Conservation (phyloP, 2,797 vertebrate genomes). For the Alcedo quadribrachys region DNA sequence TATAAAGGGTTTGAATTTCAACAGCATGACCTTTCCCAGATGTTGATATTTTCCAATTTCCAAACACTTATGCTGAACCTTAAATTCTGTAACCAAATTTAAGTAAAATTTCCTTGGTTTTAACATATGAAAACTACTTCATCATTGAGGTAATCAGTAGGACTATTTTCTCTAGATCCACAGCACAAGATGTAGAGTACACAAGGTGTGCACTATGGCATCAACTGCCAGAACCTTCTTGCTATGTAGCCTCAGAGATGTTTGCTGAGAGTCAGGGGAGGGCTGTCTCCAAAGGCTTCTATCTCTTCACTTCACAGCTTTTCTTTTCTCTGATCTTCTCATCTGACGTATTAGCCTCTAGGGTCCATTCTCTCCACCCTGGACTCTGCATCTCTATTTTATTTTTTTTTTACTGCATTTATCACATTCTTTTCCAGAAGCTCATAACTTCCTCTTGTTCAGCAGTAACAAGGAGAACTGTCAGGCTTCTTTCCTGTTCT, state of each 20-base stretch:
- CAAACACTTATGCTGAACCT: background rate
- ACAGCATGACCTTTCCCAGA: background rate
- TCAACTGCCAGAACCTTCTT: background rate
- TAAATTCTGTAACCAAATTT: background rate
- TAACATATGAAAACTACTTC: background rate
- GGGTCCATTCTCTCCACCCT: fast-evolving
- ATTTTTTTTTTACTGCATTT: background rate
- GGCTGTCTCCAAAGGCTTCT: background rate
- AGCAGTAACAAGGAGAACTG: background rate
- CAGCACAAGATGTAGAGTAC: no score
- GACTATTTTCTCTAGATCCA: background rate
- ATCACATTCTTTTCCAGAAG: background rate
- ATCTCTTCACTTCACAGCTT: background rate
- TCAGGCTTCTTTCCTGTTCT: background rate
- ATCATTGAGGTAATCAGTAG: background rate
- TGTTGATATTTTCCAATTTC: background rate
- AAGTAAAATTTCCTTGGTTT: background rate
- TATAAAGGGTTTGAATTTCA: background rate
- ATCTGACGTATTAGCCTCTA: background rate
- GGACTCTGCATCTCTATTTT: background rate
- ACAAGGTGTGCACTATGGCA: background rate
- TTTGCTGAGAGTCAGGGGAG: background rate
- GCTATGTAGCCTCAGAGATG: background rate
- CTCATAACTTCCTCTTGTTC: background rate
- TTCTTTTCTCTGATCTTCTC: background rate